Evolutionary conservation across 2,113 vertebrate species (phyloP).

Genomic region (Lophius piscatorius): DNA sequence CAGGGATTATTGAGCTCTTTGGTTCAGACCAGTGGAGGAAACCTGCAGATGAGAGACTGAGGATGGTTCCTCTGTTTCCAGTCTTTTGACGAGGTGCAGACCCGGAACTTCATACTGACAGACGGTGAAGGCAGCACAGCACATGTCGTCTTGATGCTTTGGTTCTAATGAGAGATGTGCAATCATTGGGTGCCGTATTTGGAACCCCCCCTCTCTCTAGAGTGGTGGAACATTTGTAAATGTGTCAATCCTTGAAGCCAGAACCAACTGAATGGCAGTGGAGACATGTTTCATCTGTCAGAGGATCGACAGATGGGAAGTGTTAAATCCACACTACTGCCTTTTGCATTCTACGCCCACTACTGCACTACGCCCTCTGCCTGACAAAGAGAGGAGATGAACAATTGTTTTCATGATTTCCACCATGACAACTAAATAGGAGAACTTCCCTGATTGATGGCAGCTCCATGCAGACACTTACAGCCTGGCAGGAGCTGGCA

Average conservation of each 20-base stretch:
- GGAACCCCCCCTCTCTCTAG: no score
- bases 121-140: no score
- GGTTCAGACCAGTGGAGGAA: conserved; percentile 17
- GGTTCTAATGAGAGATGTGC: no score
- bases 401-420: conserved; percentile 36
- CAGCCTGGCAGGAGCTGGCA: conserved; percentile 44
- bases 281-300: conserved; percentile 2
- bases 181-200: no score
- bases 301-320: not conserved
- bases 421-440: conserved; percentile 45
- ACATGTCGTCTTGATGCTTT: no score
- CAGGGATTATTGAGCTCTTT: conserved; percentile 14
- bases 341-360: no score
- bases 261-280: not conserved
- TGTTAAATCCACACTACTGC: no score
- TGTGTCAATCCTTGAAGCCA: not conserved
- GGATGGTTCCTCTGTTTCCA: conserved; percentile 39
- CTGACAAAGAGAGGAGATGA: not conserved
- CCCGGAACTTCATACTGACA: no score
- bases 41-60: conserved; percentile 26
- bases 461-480: conserved; percentile 30
- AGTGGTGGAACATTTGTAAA: conserved; percentile 1
- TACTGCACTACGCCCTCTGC: no score
- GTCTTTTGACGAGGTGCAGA: not conserved
- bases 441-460: conserved; percentile 58